Percentiles rank a stretch among this genome's conserved stretches.
phyloP scores from a whole-genome alignment of 2,797 vertebrate species.

The Sebastes baramenuke region DNA sequence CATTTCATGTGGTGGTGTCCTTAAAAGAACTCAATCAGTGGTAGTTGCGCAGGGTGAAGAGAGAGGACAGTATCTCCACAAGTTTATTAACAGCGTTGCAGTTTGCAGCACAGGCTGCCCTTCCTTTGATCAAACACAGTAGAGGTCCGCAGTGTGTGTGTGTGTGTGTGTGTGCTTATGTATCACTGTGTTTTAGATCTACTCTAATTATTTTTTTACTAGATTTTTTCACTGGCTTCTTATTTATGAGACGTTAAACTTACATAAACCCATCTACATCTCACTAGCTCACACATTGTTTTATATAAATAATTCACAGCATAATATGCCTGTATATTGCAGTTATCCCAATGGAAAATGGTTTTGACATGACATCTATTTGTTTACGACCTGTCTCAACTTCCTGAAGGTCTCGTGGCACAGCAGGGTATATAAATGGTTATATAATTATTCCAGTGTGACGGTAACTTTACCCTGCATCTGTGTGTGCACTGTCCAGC shows the following conservation, averaged over 20 bases:
- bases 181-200: neutral
- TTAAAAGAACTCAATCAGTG: neutral
- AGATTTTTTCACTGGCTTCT: neutral
- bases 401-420: constrained; percentile 4
- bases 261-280: neutral
- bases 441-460: constrained; percentile 40
- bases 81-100: constrained; percentile 24
- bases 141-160: constrained; percentile 14
- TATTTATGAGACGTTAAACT: neutral
- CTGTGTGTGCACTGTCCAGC: constrained; percentile 1
- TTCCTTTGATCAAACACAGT: constrained; percentile 17
- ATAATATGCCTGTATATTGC: neutral
- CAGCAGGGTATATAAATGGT: constrained; percentile 4
- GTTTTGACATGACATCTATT: neutral
- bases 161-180: neutral
- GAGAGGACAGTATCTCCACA: neutral
- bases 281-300: neutral
- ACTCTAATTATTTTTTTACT: neutral
- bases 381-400: neutral
- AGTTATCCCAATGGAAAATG: neutral
- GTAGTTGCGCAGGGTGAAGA: neutral
- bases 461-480: constrained; percentile 59
- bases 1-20: constrained; percentile 3
- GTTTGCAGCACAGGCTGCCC: constrained; percentile 22
- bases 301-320: neutral